Percentiles rank a stretch among this genome's conserved stretches.
Conservation (phyloP, 2,888 invertebrate species). For the Alsophila aescularia region DNA sequence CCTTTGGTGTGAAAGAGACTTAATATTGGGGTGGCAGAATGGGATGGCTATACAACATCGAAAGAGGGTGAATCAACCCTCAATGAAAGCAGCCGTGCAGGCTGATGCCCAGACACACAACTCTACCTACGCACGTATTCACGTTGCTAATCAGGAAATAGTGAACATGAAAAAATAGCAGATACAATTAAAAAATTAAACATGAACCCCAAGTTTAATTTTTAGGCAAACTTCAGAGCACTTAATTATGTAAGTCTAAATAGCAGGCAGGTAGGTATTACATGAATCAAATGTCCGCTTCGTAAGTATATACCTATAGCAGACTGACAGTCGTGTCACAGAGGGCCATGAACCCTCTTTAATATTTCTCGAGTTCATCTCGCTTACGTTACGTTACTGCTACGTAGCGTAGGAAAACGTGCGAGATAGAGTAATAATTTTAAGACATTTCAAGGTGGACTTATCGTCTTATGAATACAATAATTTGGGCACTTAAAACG, state of each 20-base stretch:
- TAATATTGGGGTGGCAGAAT: conserved; percentile 67
- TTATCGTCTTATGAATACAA: too few relatives aligned
- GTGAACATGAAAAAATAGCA: background rate
- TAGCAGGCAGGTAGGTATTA: conserved; percentile 15
- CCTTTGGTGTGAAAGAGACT: conserved; percentile 56
- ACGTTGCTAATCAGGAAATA: background rate
- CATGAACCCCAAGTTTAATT: too few relatives aligned
- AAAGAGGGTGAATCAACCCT: conserved; percentile 80
- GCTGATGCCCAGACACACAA: conserved; percentile 41
- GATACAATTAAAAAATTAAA: too few relatives aligned
- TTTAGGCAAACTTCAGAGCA: too few relatives aligned
- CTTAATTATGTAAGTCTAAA: too few relatives aligned
- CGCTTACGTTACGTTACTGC: conserved; percentile 40
- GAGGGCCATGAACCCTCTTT: conserved; percentile 78
- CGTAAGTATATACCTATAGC: conserved; percentile 33
- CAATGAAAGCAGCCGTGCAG: conserved; percentile 64
- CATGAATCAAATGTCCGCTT: conserved; percentile 50
- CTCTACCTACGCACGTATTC: background rate
- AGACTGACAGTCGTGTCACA: conserved; percentile 50
- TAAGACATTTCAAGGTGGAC: background rate
- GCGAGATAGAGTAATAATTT: background rate
- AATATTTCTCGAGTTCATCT: conserved; percentile 74
- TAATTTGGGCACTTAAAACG: too few relatives aligned
- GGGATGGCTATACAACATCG: conserved; percentile 62
- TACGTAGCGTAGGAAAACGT: conserved; percentile 27